Conservation (phyloP, 1,140 invertebrate species). For the Chironomus striatipennis region DNA sequence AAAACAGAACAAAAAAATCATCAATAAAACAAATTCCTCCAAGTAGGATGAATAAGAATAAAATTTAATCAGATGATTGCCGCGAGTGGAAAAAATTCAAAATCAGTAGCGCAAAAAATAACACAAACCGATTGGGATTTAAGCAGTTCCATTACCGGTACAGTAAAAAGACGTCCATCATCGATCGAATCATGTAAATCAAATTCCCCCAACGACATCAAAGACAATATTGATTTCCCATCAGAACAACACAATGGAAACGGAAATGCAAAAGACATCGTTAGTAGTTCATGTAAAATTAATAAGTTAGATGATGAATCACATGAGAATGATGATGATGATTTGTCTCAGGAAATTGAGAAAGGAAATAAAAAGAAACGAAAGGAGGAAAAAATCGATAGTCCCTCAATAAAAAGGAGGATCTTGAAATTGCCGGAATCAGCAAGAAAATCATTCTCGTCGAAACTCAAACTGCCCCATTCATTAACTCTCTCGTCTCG, state of each 20-base stretch:
- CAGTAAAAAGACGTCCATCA: slow-evolving; percentile 24
- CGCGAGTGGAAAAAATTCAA: slow-evolving; percentile 30
- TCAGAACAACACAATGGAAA: not conserved
- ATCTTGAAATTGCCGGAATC: slow-evolving; percentile 4
- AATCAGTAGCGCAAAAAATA: not conserved
- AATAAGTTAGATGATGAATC: not conserved
- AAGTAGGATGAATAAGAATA: not conserved
- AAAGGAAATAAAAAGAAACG: not conserved
- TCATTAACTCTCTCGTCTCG: slow-evolving; percentile 15
- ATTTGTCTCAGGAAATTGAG: slow-evolving; percentile 12
- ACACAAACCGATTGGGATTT: slow-evolving; percentile 21
- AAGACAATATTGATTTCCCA: not conserved
- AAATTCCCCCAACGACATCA: not conserved
- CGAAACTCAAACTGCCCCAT: slow-evolving; percentile 1
- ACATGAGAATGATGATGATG: not conserved
- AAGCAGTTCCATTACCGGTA: slow-evolving; percentile 22
- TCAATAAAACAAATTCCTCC: too few relatives aligned
- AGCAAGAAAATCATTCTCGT: not conserved
- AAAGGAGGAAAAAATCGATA: not conserved
- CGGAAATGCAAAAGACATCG: not conserved
- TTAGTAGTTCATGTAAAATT: not conserved
- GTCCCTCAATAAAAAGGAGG: not conserved
- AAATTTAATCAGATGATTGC: slow-evolving; percentile 19
- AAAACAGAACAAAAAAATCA: too few relatives aligned
- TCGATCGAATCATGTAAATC: slow-evolving; percentile 23